A percentile compares a stretch with the other conserved stretches of the same genome.
Conservation (phyloP, 2,888 invertebrate species). For the Plemyria rubiginata region DNA sequence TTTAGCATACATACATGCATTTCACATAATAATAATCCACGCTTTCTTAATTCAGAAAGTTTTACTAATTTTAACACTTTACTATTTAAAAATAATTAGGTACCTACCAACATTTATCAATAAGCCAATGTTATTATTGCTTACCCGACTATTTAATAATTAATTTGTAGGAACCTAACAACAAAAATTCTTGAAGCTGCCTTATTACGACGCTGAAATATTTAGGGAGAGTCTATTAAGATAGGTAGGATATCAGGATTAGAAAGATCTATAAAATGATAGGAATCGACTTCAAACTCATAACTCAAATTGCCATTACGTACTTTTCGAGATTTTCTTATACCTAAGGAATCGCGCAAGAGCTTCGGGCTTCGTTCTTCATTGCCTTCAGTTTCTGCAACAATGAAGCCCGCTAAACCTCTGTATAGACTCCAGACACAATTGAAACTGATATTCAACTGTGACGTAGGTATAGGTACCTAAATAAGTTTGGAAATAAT, state of each 20-base stretch:
- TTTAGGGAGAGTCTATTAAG: neutral
- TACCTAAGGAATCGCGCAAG: neutral
- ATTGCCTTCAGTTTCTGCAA: neutral
- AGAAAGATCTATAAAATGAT: neutral
- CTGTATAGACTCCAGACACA: too few species aligned
- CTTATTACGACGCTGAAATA: neutral
- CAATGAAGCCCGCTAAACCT: neutral
- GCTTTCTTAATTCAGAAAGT: too few species aligned
- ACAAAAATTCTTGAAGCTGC: neutral
- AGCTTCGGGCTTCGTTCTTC: neutral
- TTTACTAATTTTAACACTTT: too few species aligned
- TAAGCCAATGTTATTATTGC: constrained; percentile 20
- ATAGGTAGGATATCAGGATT: neutral
- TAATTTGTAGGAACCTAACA: too few species aligned
- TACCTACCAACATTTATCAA: neutral
- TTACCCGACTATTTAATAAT: constrained; percentile 33
- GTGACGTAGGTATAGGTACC: too few species aligned
- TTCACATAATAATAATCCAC: neutral
- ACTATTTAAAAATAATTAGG: constrained; percentile 4
- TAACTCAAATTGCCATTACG: neutral
- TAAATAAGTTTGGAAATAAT: too few species aligned
- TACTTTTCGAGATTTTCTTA: too few species aligned
- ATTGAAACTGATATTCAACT: neutral
- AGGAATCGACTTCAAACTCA: neutral
- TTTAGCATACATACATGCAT: constrained; percentile 37